Evolutionary conservation across 2,888 invertebrate genomes (phyloP).

Genomic region (Hermodice carunculata): DNA sequence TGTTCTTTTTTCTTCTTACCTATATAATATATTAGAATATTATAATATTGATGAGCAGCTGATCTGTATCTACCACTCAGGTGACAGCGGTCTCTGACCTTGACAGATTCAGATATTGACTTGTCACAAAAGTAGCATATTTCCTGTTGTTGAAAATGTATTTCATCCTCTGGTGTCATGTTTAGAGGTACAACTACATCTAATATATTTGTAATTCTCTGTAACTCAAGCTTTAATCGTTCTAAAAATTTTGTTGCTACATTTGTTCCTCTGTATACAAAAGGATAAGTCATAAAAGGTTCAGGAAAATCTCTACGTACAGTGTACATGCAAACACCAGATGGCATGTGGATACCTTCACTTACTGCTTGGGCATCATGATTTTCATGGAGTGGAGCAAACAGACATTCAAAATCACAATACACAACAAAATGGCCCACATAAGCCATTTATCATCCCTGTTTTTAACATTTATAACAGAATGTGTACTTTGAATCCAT

Average conservation of each 20-base stretch:
- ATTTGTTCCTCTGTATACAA: slow-evolving; percentile 24
- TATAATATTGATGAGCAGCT: slow-evolving; percentile 30
- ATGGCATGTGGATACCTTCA: not conserved
- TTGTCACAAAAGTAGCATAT: slow-evolving; percentile 2
- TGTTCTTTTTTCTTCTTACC: no score
- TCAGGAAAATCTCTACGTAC: no score
- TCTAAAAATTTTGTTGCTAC: slow-evolving; percentile 13
- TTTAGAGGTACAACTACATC: not conserved
- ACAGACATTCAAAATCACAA: no score
- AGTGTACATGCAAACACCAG: no score
- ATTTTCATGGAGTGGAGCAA: no score
- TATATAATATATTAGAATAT: no score
- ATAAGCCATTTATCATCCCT: no score
- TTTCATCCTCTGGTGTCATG: not conserved
- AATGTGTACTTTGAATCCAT: no score
- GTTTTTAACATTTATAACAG: no score
- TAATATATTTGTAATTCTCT: not conserved
- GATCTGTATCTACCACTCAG: slow-evolving; percentile 27
- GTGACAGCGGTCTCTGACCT: slow-evolving; percentile 28
- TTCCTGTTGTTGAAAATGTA: not conserved
- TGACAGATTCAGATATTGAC: not conserved
- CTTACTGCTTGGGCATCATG: no score
- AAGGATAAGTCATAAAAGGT: no score
- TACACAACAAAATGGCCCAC: no score
- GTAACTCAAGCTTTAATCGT: not conserved